A percentile compares a stretch with the other conserved stretches of the same genome.
phyloP scores from a whole-genome alignment of 2,888 invertebrate species.

The Erebia epiphron region DNA sequence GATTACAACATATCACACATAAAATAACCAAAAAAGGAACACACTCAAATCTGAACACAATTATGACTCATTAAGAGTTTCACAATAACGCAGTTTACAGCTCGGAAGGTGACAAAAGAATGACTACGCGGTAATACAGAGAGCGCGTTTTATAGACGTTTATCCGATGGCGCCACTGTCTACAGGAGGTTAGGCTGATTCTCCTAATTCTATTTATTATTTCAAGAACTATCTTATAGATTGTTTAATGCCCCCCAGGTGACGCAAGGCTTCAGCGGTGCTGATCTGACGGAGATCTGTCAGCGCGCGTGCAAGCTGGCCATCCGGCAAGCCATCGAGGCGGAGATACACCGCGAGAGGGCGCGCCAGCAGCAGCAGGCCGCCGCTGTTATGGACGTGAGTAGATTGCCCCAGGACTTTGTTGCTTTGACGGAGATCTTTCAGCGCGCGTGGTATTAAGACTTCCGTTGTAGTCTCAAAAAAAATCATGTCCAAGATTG shows the following conservation, averaged over 20 bases:
- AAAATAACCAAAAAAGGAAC: no score
- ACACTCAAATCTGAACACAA: no score
- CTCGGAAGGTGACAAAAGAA: no score
- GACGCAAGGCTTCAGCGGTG: constrained; percentile 98
- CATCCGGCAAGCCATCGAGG: constrained; percentile 98
- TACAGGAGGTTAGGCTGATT: no score
- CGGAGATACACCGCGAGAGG: constrained; percentile 95
- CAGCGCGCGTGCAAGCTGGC: constrained; percentile 99
- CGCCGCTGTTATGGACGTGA: constrained; percentile 91
- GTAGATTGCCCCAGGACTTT: constrained; percentile 50
- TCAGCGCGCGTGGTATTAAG: constrained; percentile 99
- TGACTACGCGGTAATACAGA: no score
- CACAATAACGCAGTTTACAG: no score
- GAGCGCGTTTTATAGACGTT: no score
- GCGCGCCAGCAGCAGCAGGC: constrained; percentile 91
- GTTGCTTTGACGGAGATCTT: constrained; percentile 96
- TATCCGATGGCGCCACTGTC: no score
- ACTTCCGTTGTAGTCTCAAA: not conserved
- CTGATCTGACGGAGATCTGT: constrained; percentile 99
- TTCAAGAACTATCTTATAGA: no score
- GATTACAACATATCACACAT: no score
- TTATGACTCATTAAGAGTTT: no score
- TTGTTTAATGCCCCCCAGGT: constrained; percentile 55
- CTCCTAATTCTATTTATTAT: no score
- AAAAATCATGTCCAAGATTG: not conserved